A percentile compares a stretch with the other conserved stretches of the same genome.
phyloP scores from a whole-genome alignment of 1,140 invertebrate species.

The Drosophila jambulina region DNA sequence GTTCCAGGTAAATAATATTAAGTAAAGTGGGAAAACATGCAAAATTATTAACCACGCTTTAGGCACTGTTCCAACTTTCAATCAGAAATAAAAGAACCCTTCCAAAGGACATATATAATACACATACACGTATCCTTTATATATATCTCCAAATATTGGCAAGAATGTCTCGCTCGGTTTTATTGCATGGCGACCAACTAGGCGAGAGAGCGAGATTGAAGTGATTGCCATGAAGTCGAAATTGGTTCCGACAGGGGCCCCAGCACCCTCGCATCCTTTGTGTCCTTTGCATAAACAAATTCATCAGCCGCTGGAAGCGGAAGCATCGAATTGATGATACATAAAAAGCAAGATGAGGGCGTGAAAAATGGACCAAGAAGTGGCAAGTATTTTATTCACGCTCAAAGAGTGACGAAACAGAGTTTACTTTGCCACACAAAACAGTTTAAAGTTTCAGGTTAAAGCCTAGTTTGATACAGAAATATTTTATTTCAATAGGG shows the following conservation, averaged over 20 bases:
- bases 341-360: conserved; percentile 18
- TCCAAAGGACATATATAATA: not conserved
- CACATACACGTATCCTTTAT: conserved; percentile 3
- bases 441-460: not conserved
- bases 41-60: not conserved
- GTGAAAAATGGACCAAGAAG: conserved; percentile 4
- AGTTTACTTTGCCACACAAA: not conserved
- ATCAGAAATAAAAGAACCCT: not conserved
- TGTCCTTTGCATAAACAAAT: conserved; percentile 63
- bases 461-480: not conserved
- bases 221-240: conserved; percentile 57
- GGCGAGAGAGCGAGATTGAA: conserved; percentile 38
- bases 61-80: not conserved
- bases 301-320: conserved; percentile 40
- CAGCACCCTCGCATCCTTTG: not conserved
- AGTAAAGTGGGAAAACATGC: not conserved
- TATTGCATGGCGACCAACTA: conserved; percentile 44
- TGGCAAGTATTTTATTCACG: conserved; percentile 5
- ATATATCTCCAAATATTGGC: conserved; percentile 30
- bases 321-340: conserved; percentile 51
- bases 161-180: conserved; percentile 19
- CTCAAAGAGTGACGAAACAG: not conserved
- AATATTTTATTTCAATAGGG: not conserved
- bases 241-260: conserved; percentile 13
- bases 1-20: not conserved